A percentile compares a stretch with the other conserved stretches of the same genome.
Evolutionary conservation across 2,888 invertebrate species (phyloP).

Genomic region (Deilephila elpenor): DNA sequence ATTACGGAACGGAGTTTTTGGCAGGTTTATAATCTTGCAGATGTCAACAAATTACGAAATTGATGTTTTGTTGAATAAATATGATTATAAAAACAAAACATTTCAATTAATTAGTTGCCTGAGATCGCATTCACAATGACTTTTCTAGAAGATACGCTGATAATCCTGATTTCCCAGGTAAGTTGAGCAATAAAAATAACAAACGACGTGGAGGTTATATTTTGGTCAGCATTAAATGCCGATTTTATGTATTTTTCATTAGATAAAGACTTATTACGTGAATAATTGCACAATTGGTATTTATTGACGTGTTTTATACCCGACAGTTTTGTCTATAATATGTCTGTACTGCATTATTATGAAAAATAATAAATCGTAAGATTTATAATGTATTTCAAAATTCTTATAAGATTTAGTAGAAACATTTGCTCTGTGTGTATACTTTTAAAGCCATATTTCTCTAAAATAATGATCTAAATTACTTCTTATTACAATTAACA

Average conservation of each 20-base stretch:
- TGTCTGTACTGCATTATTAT: no score
- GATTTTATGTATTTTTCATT: not conserved
- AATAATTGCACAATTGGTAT: not conserved
- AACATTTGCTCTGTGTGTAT: no score
- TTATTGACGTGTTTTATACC: not conserved
- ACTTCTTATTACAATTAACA: no score
- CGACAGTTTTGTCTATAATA: no score
- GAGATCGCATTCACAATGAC: slow-evolving; percentile 84
- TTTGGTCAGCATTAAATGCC: not conserved
- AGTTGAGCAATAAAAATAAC: slow-evolving; percentile 39
- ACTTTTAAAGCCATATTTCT: no score
- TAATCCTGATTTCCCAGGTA: slow-evolving; percentile 93
- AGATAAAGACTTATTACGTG: not conserved
- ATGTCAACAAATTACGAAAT: not conserved
- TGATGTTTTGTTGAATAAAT: not conserved
- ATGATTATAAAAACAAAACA: not conserved
- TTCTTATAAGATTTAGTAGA: no score
- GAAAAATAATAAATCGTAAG: no score
- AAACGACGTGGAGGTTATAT: slow-evolving; percentile 20
- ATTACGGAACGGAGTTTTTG: no score
- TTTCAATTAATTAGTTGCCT: not conserved
- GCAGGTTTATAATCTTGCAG: not conserved
- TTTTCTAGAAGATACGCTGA: slow-evolving; percentile 92
- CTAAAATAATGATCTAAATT: no score
- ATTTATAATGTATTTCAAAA: no score